Percentiles rank a stretch among this genome's conserved stretches.
phyloP scores from a whole-genome alignment of 2,888 invertebrate genomes.

The Drosophila yooni region DNA sequence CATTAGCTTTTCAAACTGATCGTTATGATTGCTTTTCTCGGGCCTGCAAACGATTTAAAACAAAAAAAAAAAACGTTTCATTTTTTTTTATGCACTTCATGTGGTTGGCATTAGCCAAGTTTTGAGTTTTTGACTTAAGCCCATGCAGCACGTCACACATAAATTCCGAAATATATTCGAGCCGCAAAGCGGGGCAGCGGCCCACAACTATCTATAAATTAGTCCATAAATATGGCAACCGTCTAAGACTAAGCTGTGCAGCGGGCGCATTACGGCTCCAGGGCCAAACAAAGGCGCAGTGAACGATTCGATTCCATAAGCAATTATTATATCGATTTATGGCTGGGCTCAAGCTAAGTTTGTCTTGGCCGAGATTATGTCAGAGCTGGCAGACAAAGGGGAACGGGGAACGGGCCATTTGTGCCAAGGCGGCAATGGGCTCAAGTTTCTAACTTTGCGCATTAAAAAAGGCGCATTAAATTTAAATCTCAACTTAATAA shows the following conservation, averaged over 20 bases:
- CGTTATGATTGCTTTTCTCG: conserved; percentile 23
- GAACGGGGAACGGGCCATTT: conserved; percentile 19
- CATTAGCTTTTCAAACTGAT: conserved; percentile 8
- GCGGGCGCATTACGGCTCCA: conserved; percentile 19
- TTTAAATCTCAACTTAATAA: conserved; percentile 50
- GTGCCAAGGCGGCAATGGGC: conserved; percentile 54
- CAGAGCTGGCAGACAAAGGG: neutral
- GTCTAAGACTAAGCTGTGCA: conserved; percentile 29
- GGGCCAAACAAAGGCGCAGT: conserved; percentile 58
- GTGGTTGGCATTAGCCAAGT: conserved; percentile 17
- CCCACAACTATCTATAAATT: conserved; percentile 53
- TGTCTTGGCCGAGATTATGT: conserved; percentile 43
- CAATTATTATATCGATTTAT: conserved; percentile 72
- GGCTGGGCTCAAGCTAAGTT: conserved; percentile 36
- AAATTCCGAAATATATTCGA: conserved; percentile 56
- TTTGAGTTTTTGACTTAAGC: conserved; percentile 53
- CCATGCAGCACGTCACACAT: conserved; percentile 65
- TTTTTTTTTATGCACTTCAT: conserved; percentile 20
- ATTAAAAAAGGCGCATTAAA: conserved; percentile 34
- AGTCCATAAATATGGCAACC: conserved; percentile 47
- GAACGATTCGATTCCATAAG: conserved; percentile 76
- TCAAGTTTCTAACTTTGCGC: conserved; percentile 37
- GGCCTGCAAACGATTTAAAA: conserved; percentile 4
- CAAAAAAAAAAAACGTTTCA: conserved; percentile 16
- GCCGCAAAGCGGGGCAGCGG: conserved; percentile 22